phyloP scores from a whole-genome alignment of 2,113 vertebrate species.

The Strix uralensis region DNA sequence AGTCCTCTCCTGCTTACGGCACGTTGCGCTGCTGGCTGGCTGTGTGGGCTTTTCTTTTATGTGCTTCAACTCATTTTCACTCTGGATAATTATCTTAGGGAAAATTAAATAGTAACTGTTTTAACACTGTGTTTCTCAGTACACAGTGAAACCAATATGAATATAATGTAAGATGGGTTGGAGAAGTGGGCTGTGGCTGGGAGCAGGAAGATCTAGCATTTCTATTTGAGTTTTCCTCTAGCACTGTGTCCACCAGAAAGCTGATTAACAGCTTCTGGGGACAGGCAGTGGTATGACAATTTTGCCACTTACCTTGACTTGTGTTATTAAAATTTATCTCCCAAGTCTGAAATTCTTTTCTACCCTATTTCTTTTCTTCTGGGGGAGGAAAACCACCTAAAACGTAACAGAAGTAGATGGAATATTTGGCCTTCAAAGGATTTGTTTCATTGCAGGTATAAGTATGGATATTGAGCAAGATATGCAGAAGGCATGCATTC shows the following conservation, averaged over 20 bases:
- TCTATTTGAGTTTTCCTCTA: neutral
- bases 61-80: neutral
- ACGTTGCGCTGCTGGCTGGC: neutral
- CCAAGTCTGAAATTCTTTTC: neutral
- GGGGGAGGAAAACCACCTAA: neutral
- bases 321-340: too few species aligned
- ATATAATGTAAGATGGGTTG: neutral
- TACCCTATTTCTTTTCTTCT: neutral
- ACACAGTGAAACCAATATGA: neutral
- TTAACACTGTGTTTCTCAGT: neutral
- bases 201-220: neutral
- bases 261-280: neutral
- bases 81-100: neutral
- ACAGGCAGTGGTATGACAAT: neutral
- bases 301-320: neutral
- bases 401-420: neutral
- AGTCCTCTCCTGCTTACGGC: neutral
- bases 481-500: neutral
- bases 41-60: neutral
- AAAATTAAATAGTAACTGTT: neutral
- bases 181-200: neutral
- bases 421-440: neutral
- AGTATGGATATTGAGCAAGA: neutral
- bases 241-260: neutral
- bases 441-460: neutral